A percentile compares a stretch with the other conserved stretches of the same genome.
Conservation (phyloP, 2,888 invertebrate species). For the Chrysodeixis includens region DNA sequence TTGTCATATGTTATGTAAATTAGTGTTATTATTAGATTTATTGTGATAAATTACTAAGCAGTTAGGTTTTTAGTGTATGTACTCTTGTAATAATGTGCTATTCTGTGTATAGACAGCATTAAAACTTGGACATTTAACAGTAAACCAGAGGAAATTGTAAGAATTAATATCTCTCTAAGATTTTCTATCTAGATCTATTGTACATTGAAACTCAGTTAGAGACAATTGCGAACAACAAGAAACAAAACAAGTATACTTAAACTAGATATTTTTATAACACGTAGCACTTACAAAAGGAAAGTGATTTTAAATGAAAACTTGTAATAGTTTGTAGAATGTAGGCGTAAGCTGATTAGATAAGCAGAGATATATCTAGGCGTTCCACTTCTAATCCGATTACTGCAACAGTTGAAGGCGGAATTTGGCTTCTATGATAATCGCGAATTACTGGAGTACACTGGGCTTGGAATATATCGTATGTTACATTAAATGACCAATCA, state of each 20-base stretch:
- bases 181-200: too few relatives aligned
- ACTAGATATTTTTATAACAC: neutral
- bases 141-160: too few relatives aligned
- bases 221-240: too few relatives aligned
- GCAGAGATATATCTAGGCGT: neutral
- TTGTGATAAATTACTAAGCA: neutral
- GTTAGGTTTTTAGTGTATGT: neutral
- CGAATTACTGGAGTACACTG: neutral
- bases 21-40: neutral
- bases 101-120: too few relatives aligned
- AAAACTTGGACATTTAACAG: too few relatives aligned
- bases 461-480: neutral
- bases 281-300: neutral
- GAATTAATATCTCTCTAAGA: too few relatives aligned
- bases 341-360: constrained; percentile 4
- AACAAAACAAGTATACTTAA: neutral
- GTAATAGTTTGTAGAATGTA: neutral
- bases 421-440: constrained; percentile 3
- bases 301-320: neutral
- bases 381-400: neutral
- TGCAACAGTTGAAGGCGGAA: neutral
- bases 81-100: too few relatives aligned
- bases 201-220: too few relatives aligned
- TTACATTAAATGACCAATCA: too few relatives aligned
- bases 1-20: neutral